These are phyloP conservation scores for Arizona elegans DNA, from an alignment of 2,113 vertebrate species.

Conservation along the genomic window DNA sequence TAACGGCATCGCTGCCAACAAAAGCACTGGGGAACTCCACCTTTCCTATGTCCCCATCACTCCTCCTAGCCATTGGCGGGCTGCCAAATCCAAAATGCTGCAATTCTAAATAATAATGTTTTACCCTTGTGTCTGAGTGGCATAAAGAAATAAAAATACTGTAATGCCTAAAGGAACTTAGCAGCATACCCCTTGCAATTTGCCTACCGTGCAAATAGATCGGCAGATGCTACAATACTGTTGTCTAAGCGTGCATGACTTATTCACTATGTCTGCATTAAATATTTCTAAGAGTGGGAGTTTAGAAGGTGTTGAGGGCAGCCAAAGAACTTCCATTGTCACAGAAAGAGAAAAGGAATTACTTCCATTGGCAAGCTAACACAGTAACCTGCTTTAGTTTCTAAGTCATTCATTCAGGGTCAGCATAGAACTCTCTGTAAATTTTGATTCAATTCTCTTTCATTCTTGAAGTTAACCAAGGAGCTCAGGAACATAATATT, in stretches of 20 bases:
- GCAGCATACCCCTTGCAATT: background rate
- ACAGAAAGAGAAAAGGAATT: background rate
- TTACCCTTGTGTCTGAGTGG: background rate
- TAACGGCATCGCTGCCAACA: background rate
- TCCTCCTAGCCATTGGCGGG: background rate
- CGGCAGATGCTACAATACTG: background rate
- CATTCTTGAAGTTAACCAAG: background rate
- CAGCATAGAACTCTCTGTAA: background rate
- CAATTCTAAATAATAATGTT: background rate
- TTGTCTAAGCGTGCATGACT: background rate
- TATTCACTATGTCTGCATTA: background rate
- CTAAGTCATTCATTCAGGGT: background rate
- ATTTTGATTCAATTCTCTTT: background rate
- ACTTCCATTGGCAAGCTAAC: background rate
- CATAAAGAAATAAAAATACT: background rate
- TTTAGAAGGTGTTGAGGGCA: background rate
- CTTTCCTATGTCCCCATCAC: background rate
- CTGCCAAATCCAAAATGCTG: background rate
- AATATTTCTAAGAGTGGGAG: background rate
- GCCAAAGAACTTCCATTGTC: background rate
- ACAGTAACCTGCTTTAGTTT: background rate
- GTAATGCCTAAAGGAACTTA: background rate
- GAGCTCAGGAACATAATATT: background rate
- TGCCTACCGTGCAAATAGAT: background rate
- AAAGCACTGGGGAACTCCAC: background rate